Evolutionary conservation across 2,888 invertebrate species (phyloP), one percentile per base, ranked within the genome.

Genomic region (Clusia tigrina): DNA sequence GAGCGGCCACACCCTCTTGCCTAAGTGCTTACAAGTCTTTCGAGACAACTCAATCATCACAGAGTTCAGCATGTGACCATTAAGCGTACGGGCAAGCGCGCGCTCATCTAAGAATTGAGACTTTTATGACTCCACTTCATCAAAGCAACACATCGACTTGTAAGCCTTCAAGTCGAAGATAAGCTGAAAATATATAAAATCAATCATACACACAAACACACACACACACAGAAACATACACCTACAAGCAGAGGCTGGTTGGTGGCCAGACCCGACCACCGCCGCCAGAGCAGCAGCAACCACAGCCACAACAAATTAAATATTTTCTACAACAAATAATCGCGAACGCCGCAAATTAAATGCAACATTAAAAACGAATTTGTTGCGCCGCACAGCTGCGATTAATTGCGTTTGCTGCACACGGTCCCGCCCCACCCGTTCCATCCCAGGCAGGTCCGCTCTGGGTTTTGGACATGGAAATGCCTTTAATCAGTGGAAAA

Each of bases 301-400:
- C n/a, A 3, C 42, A 5, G 42, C n/a, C 48, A 20, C 20, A 9
- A 42, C 42, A 42, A 42, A 48, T 48, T 48, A 22, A 48, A 42
- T 3, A 42, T 42, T 18, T 18, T 3, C 48, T 20, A 9, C 32
- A 32, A 32, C 48, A 15, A 48, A 48, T 48, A 6, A 20, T 20
- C 48, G 20, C 42, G 42, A 5, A 12, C n/a, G 15, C 22, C 20
- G 22, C 22, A 48, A 48, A 48, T 48, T 18, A 22, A 48, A 48
- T 48, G 18, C 48, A 48, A 48, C 48, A 48, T 48, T 48, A 48
- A 48, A 48, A 48, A 20, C 48, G 48, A 20, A 20, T 48, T 48
- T 18, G 20, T 48, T 48, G 48, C 42, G 42, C 42, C 6, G n/a
- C 42, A 42, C 42, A 10, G n/a, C n/a, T 42, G 48, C 48, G 22